Evolutionary conservation across 30 jellyfish, hydroid and myxozoan genomes (phyloP).

Genomic region (Turritopsis rubra): DNA sequence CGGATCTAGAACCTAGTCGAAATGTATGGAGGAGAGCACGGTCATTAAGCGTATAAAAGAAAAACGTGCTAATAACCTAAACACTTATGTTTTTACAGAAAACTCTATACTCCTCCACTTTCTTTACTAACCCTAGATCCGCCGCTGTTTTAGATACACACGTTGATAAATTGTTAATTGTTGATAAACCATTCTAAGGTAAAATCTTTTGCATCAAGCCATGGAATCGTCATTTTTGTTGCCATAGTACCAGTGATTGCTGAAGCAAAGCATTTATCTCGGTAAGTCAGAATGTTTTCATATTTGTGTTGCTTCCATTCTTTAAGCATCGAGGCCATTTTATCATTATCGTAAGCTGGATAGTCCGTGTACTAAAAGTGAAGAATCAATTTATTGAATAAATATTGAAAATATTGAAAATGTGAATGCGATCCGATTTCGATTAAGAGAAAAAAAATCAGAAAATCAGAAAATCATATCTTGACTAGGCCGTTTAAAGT

Average conservation of each 20-base stretch:
- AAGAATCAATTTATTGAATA: neutral
- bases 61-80: too few species aligned
- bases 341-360: conserved; percentile 16
- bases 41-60: too few species aligned
- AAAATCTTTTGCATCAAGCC: conserved; percentile 14
- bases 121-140: too few species aligned
- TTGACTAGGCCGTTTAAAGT: too few species aligned
- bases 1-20: too few species aligned
- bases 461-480: neutral
- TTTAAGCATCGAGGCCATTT: neutral
- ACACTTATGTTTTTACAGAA: too few species aligned
- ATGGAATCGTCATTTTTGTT: neutral
- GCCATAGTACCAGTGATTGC: conserved; percentile 3
- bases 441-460: too few species aligned
- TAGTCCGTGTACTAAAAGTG: conserved; percentile 1
- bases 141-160: too few species aligned
- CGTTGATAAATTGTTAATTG: neutral
- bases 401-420: too few species aligned
- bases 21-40: too few species aligned
- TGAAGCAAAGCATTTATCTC: conserved; percentile 8
- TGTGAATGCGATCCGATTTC: too few species aligned
- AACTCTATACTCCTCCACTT: too few species aligned
- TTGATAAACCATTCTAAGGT: conserved; percentile 5
- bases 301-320: neutral
- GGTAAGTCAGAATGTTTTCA: neutral